A percentile compares a stretch with the other conserved stretches of the same genome.
Conservation (phyloP, 2,888 invertebrate genomes). For the Clusia tigrina region DNA sequence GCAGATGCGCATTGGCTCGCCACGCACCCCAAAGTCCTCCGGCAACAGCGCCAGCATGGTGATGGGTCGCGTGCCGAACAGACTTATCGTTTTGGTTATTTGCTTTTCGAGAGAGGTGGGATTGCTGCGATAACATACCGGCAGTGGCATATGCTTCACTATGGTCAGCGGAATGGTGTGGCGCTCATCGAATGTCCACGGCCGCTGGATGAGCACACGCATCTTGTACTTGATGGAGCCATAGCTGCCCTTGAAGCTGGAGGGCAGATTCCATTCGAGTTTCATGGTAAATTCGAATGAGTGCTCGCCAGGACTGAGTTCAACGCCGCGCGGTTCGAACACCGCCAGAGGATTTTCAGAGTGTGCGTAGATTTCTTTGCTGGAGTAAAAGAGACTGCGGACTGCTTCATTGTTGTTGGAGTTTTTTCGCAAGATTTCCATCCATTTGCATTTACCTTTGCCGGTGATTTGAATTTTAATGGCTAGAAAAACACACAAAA, state of each 20-base stretch:
- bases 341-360: constrained; percentile 54
- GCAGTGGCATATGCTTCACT: constrained; percentile 55
- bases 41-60: constrained; percentile 58
- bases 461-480: constrained; percentile 62
- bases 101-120: constrained; percentile 53
- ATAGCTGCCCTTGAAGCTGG: constrained; percentile 59
- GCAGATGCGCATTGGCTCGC: constrained; percentile 56
- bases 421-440: constrained; percentile 60
- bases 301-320: constrained; percentile 57
- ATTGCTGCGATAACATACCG: constrained; percentile 44
- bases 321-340: constrained; percentile 60
- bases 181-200: constrained; percentile 63
- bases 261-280: constrained; percentile 56
- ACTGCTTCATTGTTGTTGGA: constrained; percentile 54
- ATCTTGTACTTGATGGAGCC: constrained; percentile 64
- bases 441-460: constrained; percentile 64
- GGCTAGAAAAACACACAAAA: constrained; percentile 43
- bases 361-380: constrained; percentile 60
- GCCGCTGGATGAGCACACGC: constrained; percentile 60
- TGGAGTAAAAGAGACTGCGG: constrained; percentile 59
- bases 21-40: constrained; percentile 54
- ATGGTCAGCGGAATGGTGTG: constrained; percentile 59
- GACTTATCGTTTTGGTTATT: constrained; percentile 57
- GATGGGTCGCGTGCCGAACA: constrained; percentile 61
- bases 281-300: constrained; percentile 56